phyloP scores from a whole-genome alignment of 2,797 vertebrate species.

The Staurois parvus region DNA sequence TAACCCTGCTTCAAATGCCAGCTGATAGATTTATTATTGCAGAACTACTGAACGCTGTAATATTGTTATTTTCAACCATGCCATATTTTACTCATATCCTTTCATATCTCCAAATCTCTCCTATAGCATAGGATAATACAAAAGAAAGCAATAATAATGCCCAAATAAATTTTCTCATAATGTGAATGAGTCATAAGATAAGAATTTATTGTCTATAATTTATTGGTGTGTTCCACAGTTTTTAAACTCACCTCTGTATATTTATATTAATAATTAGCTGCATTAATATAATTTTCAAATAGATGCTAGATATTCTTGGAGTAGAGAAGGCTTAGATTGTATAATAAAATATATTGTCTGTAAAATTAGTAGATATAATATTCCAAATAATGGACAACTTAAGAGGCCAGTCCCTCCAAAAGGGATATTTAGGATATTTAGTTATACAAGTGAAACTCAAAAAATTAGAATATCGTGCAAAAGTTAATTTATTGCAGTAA shows the following conservation, averaged over 20 bases:
- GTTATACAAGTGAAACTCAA: too few species aligned
- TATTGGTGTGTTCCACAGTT: conserved; percentile 2
- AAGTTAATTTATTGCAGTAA: too few species aligned
- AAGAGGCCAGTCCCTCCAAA: background rate
- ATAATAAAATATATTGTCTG: too few species aligned
- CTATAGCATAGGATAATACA: conserved; percentile 24
- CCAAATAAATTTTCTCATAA: conserved; percentile 22
- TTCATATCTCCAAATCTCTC: conserved; percentile 46
- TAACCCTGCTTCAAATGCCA: conserved; percentile 28
- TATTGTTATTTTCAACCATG: conserved; percentile 40
- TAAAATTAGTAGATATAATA: background rate
- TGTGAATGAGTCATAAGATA: conserved; percentile 23
- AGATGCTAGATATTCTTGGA: too few species aligned
- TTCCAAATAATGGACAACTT: too few species aligned
- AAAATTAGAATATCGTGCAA: too few species aligned
- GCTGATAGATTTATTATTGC: conserved; percentile 17
- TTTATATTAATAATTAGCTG: conserved; percentile 25
- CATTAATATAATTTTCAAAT: background rate
- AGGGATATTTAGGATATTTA: background rate
- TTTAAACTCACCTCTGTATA: background rate
- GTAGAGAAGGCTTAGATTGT: background rate
- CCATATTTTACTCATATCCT: conserved; percentile 33
- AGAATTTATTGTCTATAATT: conserved; percentile 24
- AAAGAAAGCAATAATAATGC: conserved; percentile 33
- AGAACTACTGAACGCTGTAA: conserved; percentile 20